Base-by-base conservation (phyloP, 2,113 vertebrate genomes). In the Turdus rufiventris region DNA sequence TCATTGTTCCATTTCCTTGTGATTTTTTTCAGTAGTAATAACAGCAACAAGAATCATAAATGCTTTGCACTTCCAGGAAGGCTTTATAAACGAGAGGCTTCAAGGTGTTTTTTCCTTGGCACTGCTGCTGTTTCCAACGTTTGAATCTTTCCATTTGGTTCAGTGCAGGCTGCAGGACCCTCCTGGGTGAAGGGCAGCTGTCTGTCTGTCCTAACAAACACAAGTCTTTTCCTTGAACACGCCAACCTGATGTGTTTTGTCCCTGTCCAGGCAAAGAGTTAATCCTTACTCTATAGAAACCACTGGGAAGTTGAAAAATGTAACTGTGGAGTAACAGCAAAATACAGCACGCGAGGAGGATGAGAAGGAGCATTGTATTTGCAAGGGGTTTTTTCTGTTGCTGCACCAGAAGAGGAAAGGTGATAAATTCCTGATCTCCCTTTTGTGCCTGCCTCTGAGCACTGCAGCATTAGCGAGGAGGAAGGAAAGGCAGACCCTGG, bases 51-150 rank as follows among this genome's bases (percentile, higher is more conserved):
- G 14, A 78, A 45, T 43, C 12, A 11, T 6, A 3, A 85, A 68
- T 15, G 15, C n/a, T 82, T 88, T 67, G n/a, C 21, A 23, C 11
- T 82, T 72, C 36, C 45, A 53, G 21, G 36, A 85, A 31, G 7
- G 50, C 34, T 73, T 42, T 75, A 31, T 14, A 68, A 87, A 78
- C 24, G 29, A 61, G 24, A 63, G 14, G 24, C 33, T 54, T 67
- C 7, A 18, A 33, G 53, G 48, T 20, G 3, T 28, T 76, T 86
- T 87, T 34, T 23, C 58, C 56, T 60, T 33, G 9, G 19, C 58
- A 15, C 1, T 0, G 0, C 29, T 53, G 33, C 29, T 72, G 38
- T 51, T 63, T 61, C 36, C 38, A 38, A 38, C 38, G 29, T 58
- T 9, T 42, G 61, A 20, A 38, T 53, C 12, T 48, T 68, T 72